A percentile compares a stretch with the other conserved stretches of the same genome.
Evolutionary conservation across 2,113 vertebrate species (phyloP).

Genomic region (Scortum barcoo): DNA sequence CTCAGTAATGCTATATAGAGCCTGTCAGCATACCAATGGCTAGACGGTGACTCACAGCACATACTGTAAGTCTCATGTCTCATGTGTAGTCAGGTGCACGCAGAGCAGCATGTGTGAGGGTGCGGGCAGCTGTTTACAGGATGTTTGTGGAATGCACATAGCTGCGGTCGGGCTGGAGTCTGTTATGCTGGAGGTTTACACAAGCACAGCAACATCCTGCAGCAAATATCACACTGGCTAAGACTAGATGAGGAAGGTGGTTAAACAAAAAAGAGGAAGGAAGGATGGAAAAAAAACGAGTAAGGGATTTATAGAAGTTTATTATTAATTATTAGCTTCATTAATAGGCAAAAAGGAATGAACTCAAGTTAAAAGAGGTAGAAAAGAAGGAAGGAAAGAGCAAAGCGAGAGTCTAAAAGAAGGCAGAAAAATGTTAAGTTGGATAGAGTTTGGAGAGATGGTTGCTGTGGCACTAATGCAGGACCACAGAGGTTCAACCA

Average conservation of each 20-base stretch:
- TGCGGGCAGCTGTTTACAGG: conserved; percentile 25
- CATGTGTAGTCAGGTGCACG: background rate
- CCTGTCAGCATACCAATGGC: conserved; percentile 48
- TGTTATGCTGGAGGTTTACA: background rate
- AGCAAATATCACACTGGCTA: background rate
- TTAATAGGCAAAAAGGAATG: background rate
- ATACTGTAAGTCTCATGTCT: conserved; percentile 8
- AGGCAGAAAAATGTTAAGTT: background rate
- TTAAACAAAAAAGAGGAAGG: background rate
- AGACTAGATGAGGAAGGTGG: no score
- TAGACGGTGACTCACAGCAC: conserved; percentile 61
- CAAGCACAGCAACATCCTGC: background rate
- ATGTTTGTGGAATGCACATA: conserved; percentile 6
- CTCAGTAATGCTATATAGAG: conserved; percentile 30
- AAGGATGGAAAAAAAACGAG: background rate
- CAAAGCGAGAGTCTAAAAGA: background rate
- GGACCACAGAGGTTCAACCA: conserved; percentile 34
- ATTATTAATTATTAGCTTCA: no score
- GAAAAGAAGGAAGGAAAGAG: background rate
- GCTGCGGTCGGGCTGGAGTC: conserved; percentile 24
- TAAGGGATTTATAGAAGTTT: background rate
- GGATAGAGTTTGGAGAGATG: background rate
- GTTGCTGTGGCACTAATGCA: conserved; percentile 33
- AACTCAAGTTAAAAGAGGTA: background rate
- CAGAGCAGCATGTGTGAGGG: background rate